These are phyloP conservation scores for Linnaemya vulpina DNA, from an alignment of 2,888 invertebrate genomes.

Conservation along the genomic window DNA sequence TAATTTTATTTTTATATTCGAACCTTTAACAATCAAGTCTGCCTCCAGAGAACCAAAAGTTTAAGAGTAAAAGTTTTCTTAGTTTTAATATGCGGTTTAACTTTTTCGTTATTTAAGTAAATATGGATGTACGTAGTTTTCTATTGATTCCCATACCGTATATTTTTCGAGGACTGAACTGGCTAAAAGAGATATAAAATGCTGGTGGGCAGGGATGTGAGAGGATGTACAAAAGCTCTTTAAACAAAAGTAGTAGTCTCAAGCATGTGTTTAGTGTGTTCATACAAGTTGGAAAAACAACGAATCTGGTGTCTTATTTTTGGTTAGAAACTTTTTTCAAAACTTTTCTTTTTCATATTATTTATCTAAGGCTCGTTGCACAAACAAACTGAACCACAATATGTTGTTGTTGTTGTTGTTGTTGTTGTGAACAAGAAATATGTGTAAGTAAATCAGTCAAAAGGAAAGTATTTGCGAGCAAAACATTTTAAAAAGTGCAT, in stretches of 20 bases:
- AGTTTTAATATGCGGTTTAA: slow-evolving; percentile 14
- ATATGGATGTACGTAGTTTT: not conserved
- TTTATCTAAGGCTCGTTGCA: not conserved
- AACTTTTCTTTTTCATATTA: not conserved
- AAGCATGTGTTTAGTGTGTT: slow-evolving; percentile 13
- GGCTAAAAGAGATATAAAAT: not conserved
- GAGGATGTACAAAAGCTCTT: not conserved
- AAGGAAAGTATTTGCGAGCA: too few relatives aligned
- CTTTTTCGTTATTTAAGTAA: slow-evolving; percentile 16
- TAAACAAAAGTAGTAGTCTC: not conserved
- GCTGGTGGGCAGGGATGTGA: not conserved
- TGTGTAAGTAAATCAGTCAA: too few relatives aligned
- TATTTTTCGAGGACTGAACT: slow-evolving; percentile 5
- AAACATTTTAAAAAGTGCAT: too few relatives aligned
- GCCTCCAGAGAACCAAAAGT: slow-evolving; percentile 2
- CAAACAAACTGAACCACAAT: slow-evolving; percentile 18
- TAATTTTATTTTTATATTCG: slow-evolving; percentile 39
- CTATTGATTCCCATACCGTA: slow-evolving; percentile 15
- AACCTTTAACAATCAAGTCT: not conserved
- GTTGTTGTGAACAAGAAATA: too few relatives aligned
- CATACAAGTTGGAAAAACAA: slow-evolving; percentile 1
- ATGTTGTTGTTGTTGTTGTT: not conserved
- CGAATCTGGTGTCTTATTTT: slow-evolving; percentile 6
- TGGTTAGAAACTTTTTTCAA: slow-evolving; percentile 8
- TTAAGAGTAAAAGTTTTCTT: not conserved